Evolutionary conservation across 2,797 vertebrate species (phyloP), one percentile per base, ranked within the genome.

Genomic region (Agapornis canus): DNA sequence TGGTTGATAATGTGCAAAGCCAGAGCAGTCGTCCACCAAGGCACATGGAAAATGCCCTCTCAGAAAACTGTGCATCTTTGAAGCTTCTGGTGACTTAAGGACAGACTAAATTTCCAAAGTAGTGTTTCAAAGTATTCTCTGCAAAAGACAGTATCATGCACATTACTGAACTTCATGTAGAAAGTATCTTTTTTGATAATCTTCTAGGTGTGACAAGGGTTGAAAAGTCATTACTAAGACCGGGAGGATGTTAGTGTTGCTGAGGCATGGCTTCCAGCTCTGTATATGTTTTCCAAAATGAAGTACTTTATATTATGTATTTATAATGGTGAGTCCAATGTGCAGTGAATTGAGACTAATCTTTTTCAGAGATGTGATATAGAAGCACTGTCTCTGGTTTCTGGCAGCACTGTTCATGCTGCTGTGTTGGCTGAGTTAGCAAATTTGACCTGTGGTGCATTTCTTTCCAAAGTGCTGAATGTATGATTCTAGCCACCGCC

Each of bases 391-490:
- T 31, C 83, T 84, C 69, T 87, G 51, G 83, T 88, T 88, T 79
- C 65, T 88, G 87, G 65, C 76, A 78, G 1, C 27, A 15, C 14
- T 64, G 76, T 47, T 87, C 26, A 4, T 72, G 76, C 69, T 78
- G 5, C 75, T 61, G 32, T 79, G 66, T 39, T 91, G 76, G 63
- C 89, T 81, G 91, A 84, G 77, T 92, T 88, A 69, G 84, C 86
- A 89, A 51, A 91, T 91, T 32, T 70, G 69, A 37, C 59, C 10
- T 32, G n/a, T 18, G 63, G 26, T 84, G 89, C 77, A 51, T 84
- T 96, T 92, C 92, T 95, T 94, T 90, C 59, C 42, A 6, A 97
- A 95, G 82, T 77, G 92, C 96, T 96, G 92, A 95, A 29, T 79
- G 75, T 60, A 60, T 77, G 70, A 66, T 86, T 95, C 77, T 45